These are phyloP conservation scores for Etia nguti DNA, from an alignment of 2,113 vertebrate species.

Conservation along the genomic window DNA sequence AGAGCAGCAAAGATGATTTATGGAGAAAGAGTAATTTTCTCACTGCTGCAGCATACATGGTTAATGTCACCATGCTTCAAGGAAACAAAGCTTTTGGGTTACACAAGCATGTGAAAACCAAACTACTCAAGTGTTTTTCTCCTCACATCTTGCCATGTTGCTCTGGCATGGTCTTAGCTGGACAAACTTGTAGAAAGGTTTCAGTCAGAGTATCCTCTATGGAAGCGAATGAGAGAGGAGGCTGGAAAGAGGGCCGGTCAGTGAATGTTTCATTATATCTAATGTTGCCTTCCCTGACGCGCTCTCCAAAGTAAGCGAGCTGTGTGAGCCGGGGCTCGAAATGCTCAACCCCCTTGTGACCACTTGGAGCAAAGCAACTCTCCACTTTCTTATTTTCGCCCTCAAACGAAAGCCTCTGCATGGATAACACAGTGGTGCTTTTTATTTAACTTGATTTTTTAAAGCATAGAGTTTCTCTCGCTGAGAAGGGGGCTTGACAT, in stretches of 20 bases:
- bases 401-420: constrained; percentile 86
- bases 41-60: neutral
- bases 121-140: constrained; percentile 12
- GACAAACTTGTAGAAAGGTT: constrained; percentile 64
- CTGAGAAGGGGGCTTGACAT: constrained; percentile 79
- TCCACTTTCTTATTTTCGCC: constrained; percentile 85
- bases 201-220: constrained; percentile 78
- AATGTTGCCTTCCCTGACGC: constrained; percentile 89
- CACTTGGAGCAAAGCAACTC: constrained; percentile 92
- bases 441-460: constrained; percentile 87
- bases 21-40: neutral
- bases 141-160: constrained; percentile 10
- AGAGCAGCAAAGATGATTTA: neutral
- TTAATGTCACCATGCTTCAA: neutral
- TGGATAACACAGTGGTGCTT: constrained; percentile 93
- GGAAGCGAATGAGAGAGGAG: constrained; percentile 64
- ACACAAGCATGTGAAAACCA: neutral
- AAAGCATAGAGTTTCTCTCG: constrained; percentile 82
- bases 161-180: neutral
- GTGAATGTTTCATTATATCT: constrained; percentile 96
- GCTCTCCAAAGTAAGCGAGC: constrained; percentile 96
- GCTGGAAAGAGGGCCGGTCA: constrained; percentile 77
- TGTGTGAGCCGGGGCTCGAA: constrained; percentile 85
- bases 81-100: neutral
- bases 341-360: constrained; percentile 95